Conservation (phyloP, 2,113 vertebrate genomes). For the Anolis carolinensis region DNA sequence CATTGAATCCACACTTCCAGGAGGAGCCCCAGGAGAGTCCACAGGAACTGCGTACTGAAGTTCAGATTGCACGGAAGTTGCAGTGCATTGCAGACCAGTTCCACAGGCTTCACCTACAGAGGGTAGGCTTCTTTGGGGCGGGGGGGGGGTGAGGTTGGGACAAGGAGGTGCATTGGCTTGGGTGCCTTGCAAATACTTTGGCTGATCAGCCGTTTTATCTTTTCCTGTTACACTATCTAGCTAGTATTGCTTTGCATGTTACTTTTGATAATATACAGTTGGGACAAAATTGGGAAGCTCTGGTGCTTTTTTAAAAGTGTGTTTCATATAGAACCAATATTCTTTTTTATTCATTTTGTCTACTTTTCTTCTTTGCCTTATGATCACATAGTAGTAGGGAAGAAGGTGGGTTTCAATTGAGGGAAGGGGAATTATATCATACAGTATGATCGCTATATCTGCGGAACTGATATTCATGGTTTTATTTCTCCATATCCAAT, state of each 20-base stretch:
- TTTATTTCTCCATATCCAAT: too few relatives aligned
- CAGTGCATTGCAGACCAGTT: constrained; percentile 85
- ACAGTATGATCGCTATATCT: too few relatives aligned
- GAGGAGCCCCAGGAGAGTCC: constrained; percentile 73
- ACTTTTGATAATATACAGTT: constrained; percentile 30
- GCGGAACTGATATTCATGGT: too few relatives aligned
- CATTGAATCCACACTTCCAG: constrained; percentile 65
- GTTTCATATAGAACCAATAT: not conserved
- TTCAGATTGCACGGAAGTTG: constrained; percentile 81
- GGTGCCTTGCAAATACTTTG: not conserved
- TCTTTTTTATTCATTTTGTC: not conserved
- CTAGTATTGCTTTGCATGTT: constrained; percentile 15
- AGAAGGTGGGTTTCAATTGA: too few relatives aligned
- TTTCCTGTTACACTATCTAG: constrained; percentile 20
- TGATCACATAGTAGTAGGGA: too few relatives aligned
- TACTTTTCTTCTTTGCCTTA: not conserved
- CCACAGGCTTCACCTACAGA: constrained; percentile 81
- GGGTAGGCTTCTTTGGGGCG: constrained; percentile 72
- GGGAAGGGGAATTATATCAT: too few relatives aligned
- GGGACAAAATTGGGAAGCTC: constrained; percentile 16
- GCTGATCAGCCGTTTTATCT: constrained; percentile 23
- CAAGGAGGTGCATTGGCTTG: not conserved
- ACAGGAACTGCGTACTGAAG: constrained; percentile 76
- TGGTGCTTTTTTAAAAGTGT: constrained; percentile 9
- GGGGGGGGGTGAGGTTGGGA: not conserved